Percentiles rank a stretch among this genome's conserved stretches.
Evolutionary conservation across 2,113 vertebrate species (phyloP).

Genomic region (Mustela lutreola): DNA sequence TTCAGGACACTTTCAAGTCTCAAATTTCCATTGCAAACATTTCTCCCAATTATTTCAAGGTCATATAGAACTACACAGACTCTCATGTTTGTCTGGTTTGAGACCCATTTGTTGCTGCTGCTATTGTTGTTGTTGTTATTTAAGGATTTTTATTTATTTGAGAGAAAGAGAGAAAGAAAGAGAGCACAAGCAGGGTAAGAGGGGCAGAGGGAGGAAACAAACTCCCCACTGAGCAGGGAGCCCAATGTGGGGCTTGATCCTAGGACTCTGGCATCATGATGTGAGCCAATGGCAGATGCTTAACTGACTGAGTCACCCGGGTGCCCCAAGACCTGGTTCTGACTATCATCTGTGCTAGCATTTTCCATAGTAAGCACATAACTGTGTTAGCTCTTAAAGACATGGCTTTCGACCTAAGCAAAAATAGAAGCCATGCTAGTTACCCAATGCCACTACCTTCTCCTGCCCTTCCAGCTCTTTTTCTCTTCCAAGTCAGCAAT

Average conservation of each 20-base stretch:
- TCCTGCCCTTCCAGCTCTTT: background rate
- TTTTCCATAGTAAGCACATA: background rate
- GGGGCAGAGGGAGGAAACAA: too few relatives aligned
- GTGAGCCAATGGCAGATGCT: too few relatives aligned
- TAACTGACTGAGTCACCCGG: too few relatives aligned
- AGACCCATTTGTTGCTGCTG: too few relatives aligned
- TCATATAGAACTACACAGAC: background rate
- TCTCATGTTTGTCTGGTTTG: background rate
- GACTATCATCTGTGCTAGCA: background rate
- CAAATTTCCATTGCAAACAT: background rate
- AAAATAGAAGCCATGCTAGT: background rate
- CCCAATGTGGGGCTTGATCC: too few relatives aligned
- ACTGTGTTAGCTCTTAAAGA: background rate
- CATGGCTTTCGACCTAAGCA: background rate
- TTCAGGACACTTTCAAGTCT: background rate
- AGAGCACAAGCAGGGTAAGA: too few relatives aligned
- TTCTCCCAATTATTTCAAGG: background rate
- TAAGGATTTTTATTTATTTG: too few relatives aligned
- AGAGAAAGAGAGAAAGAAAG: too few relatives aligned
- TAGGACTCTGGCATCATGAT: too few relatives aligned
- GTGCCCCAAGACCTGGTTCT: background rate
- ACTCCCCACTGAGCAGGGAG: too few relatives aligned
- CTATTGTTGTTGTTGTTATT: too few relatives aligned
- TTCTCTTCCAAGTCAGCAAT: background rate
- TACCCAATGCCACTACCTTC: too few relatives aligned